A percentile compares a stretch with the other conserved stretches of the same genome.
Evolutionary conservation across 2,888 invertebrate genomes (phyloP).

Genomic region (Agrotis clavis): DNA sequence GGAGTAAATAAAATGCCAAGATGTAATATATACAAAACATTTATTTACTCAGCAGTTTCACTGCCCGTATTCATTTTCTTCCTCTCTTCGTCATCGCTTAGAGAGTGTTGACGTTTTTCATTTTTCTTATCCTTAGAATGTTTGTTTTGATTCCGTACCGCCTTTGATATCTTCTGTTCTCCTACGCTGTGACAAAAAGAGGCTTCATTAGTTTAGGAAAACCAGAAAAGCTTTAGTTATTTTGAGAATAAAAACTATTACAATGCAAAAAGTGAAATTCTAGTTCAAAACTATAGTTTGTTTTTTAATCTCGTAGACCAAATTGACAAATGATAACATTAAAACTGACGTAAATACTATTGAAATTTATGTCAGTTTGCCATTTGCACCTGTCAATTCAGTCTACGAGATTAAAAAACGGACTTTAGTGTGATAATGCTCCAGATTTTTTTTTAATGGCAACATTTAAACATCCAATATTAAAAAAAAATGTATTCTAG

Average conservation of each 20-base stretch:
- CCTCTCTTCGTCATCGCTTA: slow-evolving; percentile 74
- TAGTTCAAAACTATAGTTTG: too few species aligned
- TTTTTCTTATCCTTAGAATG: slow-evolving; percentile 81
- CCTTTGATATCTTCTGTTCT: slow-evolving; percentile 92
- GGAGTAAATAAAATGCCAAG: slow-evolving; percentile 24
- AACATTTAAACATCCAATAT: too few species aligned
- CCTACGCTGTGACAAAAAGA: slow-evolving; percentile 88
- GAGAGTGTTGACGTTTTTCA: slow-evolving; percentile 77
- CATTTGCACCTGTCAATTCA: too few species aligned
- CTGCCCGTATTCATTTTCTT: slow-evolving; percentile 69
- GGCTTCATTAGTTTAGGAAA: not conserved
- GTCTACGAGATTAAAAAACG: too few species aligned
- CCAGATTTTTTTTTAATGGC: too few species aligned
- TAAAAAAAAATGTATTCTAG: too few species aligned
- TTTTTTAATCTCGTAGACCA: too few species aligned
- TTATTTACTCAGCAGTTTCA: slow-evolving; percentile 51
- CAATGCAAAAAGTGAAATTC: too few species aligned
- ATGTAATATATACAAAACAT: slow-evolving; percentile 18
- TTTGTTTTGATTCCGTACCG: slow-evolving; percentile 93
- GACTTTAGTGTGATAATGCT: too few species aligned
- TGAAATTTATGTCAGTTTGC: too few species aligned
- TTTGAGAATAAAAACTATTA: not conserved
- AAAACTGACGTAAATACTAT: too few species aligned
- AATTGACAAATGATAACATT: too few species aligned
- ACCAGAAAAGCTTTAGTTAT: not conserved